Conservation (phyloP, 2,113 vertebrate species). For the Seriola dumerili region DNA sequence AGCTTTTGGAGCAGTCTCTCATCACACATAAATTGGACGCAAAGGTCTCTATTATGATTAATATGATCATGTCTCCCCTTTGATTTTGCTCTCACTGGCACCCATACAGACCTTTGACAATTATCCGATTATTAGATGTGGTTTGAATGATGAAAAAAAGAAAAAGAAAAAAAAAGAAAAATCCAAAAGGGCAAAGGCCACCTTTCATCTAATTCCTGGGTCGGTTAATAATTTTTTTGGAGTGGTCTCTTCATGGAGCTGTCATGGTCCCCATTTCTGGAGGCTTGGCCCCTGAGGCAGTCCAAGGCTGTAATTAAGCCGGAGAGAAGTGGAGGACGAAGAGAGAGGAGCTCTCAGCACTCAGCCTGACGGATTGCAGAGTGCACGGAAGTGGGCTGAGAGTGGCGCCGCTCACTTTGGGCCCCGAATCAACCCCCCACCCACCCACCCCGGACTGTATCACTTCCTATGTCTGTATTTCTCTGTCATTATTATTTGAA, state of each 20-base stretch:
- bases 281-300: slow-evolving; percentile 63
- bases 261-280: slow-evolving; percentile 68
- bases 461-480: slow-evolving; percentile 59
- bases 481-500: slow-evolving; percentile 39
- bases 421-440: slow-evolving; percentile 22
- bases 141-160: slow-evolving; percentile 51
- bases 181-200: slow-evolving; percentile 51
- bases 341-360: slow-evolving; percentile 66
- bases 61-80: slow-evolving; percentile 62
- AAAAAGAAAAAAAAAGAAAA: slow-evolving; percentile 56
- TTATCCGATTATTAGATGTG: slow-evolving; percentile 64
- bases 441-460: slow-evolving; percentile 37
- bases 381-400: slow-evolving; percentile 69
- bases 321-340: slow-evolving; percentile 60
- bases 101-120: slow-evolving; percentile 32
- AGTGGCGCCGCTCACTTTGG: slow-evolving; percentile 66
- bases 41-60: slow-evolving; percentile 56
- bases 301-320: slow-evolving; percentile 76
- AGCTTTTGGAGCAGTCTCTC: slow-evolving; percentile 31
- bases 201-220: slow-evolving; percentile 72
- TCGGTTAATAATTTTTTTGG: slow-evolving; percentile 66
- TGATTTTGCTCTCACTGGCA: slow-evolving; percentile 58
- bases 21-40: slow-evolving; percentile 46
- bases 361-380: slow-evolving; percentile 72
- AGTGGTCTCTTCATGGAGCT: slow-evolving; percentile 58